These are phyloP conservation scores for Cyphomyrus discorhynchus DNA, from an alignment of 2,113 vertebrate species.

Conservation along the genomic window DNA sequence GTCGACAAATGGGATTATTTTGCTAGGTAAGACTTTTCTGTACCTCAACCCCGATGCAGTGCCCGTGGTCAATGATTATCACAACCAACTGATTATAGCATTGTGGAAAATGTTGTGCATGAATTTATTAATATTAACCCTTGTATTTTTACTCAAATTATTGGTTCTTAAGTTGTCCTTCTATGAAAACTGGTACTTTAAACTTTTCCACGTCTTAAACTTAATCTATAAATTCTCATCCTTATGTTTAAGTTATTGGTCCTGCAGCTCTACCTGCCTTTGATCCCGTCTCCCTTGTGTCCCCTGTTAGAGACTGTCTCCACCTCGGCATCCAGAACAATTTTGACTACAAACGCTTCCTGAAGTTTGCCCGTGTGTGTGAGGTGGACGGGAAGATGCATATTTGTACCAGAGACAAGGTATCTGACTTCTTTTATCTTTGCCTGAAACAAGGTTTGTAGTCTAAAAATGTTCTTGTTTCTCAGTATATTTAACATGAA, in stretches of 20 bases:
- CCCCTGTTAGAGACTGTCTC: conserved; percentile 75
- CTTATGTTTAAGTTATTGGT: neutral
- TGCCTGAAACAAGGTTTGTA: neutral
- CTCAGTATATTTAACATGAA: neutral
- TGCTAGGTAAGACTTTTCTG: conserved; percentile 67
- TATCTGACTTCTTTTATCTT: conserved; percentile 35
- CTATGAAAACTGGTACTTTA: neutral
- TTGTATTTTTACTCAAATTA: neutral
- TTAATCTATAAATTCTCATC: neutral
- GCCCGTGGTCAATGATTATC: neutral
- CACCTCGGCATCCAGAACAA: conserved; percentile 90
- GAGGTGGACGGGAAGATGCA: conserved; percentile 62
- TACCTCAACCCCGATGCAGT: neutral
- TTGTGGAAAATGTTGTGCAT: neutral
- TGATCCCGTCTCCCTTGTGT: neutral
- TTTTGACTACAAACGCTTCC: conserved; percentile 80
- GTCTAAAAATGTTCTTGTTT: neutral
- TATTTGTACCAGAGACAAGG: conserved; percentile 91
- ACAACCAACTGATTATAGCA: neutral
- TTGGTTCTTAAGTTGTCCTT: neutral
- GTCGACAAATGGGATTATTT: conserved; percentile 99
- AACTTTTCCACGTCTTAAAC: neutral
- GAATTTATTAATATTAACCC: neutral
- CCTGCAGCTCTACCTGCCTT: neutral
- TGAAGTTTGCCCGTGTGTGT: conserved; percentile 84